Percentiles rank a stretch among this genome's conserved stretches.
phyloP scores from a whole-genome alignment of 1,140 invertebrate species.

The Scaptomyza pallida region DNA sequence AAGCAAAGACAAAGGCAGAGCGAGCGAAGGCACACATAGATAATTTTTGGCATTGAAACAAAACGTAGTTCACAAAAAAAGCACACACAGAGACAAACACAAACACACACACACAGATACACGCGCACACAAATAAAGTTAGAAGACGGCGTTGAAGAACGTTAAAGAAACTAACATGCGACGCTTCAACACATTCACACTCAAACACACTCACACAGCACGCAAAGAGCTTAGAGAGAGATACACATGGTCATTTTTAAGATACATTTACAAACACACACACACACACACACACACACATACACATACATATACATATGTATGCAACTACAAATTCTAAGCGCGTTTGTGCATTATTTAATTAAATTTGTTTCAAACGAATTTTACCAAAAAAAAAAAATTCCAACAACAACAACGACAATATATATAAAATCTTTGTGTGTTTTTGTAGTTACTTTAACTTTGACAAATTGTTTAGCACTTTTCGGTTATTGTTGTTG shows the following conservation, averaged over 20 bases:
- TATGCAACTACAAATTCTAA: constrained; percentile 19
- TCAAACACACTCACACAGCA: constrained; percentile 23
- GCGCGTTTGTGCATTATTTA: constrained; percentile 45
- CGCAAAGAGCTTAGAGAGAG: constrained; percentile 47
- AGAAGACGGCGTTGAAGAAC: constrained; percentile 63
- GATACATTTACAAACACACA: neutral
- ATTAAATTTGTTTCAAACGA: constrained; percentile 26
- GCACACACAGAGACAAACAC: constrained; percentile 45
- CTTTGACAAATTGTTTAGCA: constrained; percentile 31
- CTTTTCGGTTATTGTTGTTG: constrained; percentile 15
- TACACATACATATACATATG: neutral
- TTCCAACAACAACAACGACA: constrained; percentile 18
- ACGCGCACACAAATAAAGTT: constrained; percentile 34
- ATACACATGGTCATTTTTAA: constrained; percentile 35
- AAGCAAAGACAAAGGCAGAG: constrained; percentile 25
- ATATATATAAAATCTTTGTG: neutral
- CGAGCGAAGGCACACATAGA: constrained; percentile 56
- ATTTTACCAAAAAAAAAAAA: constrained; percentile 19
- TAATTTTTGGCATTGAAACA: constrained; percentile 83
- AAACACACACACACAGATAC: constrained; percentile 21
- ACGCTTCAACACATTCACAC: constrained; percentile 35
- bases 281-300: neutral
- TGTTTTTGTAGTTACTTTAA: neutral
- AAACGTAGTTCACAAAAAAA: constrained; percentile 80
- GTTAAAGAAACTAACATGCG: constrained; percentile 59